Evolutionary conservation across 2,888 invertebrate genomes (phyloP), one percentile per base, ranked within the genome.

Genomic region (Oscheius sp.): DNA sequence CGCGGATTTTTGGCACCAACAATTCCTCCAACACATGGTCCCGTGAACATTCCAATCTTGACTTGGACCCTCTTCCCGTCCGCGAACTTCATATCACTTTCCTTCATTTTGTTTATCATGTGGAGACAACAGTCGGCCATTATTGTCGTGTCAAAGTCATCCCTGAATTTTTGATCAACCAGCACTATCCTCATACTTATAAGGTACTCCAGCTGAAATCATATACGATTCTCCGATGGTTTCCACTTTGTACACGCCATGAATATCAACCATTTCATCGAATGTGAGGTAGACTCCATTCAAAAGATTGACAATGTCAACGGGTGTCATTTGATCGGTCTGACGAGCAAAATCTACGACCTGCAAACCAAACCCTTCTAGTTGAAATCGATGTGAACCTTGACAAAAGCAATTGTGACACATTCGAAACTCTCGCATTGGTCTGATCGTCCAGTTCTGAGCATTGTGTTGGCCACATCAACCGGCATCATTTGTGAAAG

Each of bases 401-500:
- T 97, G 47, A 96, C 96, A 91, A 98, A 98, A 75, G 97, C 92
- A 79, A 98, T 95, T 0, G 97, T 96, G 2, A 96, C 97, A 87
- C 93, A 94, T 89, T 97, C 94, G 90, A 97, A 97, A 93, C 95
- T 95, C 96, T 97, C 80, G 62, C 77, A 80, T 37, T 79, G 77
- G 35, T 83, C 80, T 13, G 76, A 78, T 60, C 62, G 73, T 62
- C 81, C 83, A 51, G 78, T 79, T 37, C 73, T 72, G 65, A 83
- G 75, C 76, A 83, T 78, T 1, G 78, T 79, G 33, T 78, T 80
- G 7, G 83, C 83, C 47, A 83, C 77, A 89, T 96, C 95, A 90
- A 96, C 96, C 48, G 98, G 98, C 92, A 98, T 97, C 97, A 98
- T 98, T 91, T 97, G 96, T 90, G 97, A 96, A 0, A 98, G 91